A percentile compares a stretch with the other conserved stretches of the same genome.
Conservation (phyloP, 2,888 invertebrate genomes). For the Platycheirus rosarum region DNA sequence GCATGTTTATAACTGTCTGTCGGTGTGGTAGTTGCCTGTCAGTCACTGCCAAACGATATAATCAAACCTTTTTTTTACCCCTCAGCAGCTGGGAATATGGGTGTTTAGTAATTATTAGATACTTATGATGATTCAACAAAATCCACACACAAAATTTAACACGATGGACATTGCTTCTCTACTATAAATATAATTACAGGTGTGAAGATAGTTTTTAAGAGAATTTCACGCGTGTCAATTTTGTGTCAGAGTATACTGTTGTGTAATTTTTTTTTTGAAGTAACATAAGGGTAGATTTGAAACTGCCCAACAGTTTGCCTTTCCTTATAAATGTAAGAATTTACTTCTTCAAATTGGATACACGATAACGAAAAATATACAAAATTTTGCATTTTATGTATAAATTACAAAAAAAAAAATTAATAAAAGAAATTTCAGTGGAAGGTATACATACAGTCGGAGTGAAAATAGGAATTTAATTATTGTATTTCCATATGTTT, state of each 20-base stretch:
- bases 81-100: conserved; percentile 38
- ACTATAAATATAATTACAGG: conserved; percentile 62
- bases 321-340: too few relatives aligned
- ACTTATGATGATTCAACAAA: conserved; percentile 67
- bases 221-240: conserved; percentile 56
- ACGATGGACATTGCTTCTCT: conserved; percentile 46
- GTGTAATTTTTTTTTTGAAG: background rate
- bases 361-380: too few relatives aligned
- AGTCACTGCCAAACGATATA: conserved; percentile 34
- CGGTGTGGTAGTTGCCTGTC: conserved; percentile 20
- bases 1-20: background rate
- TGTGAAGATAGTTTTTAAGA: conserved; percentile 67
- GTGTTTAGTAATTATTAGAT: conserved; percentile 56
- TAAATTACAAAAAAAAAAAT: too few relatives aligned
- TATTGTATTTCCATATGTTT: too few relatives aligned
- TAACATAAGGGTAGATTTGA: conserved; percentile 12
- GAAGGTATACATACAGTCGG: too few relatives aligned
- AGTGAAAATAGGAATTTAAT: too few relatives aligned
- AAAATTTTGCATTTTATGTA: too few relatives aligned
- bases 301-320: too few relatives aligned
- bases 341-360: too few relatives aligned
- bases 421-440: too few relatives aligned
- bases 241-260: background rate
- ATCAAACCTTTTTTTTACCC: conserved; percentile 55
- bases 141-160: conserved; percentile 49